phyloP scores from a whole-genome alignment of 2,888 invertebrate genomes.

The Conomelus anceps region DNA sequence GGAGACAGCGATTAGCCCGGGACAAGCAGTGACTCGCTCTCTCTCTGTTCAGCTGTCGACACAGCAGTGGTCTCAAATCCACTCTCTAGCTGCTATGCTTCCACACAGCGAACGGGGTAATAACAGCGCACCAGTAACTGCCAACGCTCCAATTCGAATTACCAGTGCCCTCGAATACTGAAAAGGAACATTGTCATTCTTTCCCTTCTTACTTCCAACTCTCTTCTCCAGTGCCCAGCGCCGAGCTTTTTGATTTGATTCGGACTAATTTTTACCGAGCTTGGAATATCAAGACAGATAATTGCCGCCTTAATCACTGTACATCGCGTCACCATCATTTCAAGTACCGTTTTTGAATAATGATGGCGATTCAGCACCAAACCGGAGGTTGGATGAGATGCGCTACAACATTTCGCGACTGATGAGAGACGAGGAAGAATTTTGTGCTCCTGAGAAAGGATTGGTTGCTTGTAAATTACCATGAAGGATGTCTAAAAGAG shows the following conservation, averaged over 20 bases:
- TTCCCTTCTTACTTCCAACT: background rate
- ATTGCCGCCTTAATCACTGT: background rate
- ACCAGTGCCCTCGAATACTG: background rate
- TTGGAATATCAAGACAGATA: background rate
- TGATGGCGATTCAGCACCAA: background rate
- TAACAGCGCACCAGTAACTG: background rate
- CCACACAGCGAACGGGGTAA: background rate
- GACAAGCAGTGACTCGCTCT: background rate
- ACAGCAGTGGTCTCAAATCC: background rate
- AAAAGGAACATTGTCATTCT: background rate
- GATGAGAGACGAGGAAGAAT: background rate
- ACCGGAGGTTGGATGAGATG: background rate
- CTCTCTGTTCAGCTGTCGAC: too few relatives aligned
- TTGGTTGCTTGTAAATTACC: background rate
- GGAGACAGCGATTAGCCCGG: background rate
- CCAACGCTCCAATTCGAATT: background rate
- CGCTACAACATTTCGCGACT: background rate
- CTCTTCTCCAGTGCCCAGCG: background rate
- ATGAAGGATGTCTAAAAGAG: background rate
- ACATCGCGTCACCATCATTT: too few relatives aligned
- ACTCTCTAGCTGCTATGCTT: background rate
- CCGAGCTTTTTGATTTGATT: background rate
- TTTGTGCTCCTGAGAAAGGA: background rate
- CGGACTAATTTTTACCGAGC: background rate
- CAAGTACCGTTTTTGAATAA: background rate